Evolutionary conservation across 2,797 vertebrate species (phyloP).

Genomic region (Uromys caudimaculatus): DNA sequence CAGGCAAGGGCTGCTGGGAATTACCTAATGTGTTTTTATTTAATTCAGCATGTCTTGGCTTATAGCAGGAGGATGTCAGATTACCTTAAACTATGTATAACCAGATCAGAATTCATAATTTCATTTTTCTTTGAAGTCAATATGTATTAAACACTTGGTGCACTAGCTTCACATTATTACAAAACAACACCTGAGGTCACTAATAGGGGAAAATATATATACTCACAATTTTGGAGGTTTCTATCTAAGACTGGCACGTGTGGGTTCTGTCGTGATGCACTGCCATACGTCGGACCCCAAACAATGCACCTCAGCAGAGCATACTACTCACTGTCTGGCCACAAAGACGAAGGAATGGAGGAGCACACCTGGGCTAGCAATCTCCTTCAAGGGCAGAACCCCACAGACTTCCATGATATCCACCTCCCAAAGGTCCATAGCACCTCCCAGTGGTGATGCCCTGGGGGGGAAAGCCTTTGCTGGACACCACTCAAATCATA

Average conservation of each 20-base stretch:
- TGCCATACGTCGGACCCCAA: background rate
- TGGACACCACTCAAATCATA: no score
- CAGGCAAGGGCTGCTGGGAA: background rate
- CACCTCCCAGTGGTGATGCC: background rate
- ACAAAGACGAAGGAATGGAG: no score
- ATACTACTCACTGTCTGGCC: background rate
- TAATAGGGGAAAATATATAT: background rate
- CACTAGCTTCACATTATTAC: background rate
- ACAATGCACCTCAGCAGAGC: background rate
- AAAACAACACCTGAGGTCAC: background rate
- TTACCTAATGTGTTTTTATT: background rate
- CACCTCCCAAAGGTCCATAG: no score
- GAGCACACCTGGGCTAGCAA: background rate
- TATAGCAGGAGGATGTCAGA: background rate
- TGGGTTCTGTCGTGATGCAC: background rate
- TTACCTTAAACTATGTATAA: background rate
- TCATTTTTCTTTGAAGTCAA: slow-evolving; percentile 40
- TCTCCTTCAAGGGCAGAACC: background rate
- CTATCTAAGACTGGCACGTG: background rate
- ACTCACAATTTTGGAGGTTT: background rate
- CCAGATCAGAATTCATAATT: background rate
- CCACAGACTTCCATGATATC: background rate
- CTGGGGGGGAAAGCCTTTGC: background rate
- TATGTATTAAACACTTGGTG: background rate
- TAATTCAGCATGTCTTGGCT: background rate